A percentile compares a stretch with the other conserved stretches of the same genome.
Conservation (phyloP, 2,113 vertebrate genomes). For the Lepisosteus osseus region DNA sequence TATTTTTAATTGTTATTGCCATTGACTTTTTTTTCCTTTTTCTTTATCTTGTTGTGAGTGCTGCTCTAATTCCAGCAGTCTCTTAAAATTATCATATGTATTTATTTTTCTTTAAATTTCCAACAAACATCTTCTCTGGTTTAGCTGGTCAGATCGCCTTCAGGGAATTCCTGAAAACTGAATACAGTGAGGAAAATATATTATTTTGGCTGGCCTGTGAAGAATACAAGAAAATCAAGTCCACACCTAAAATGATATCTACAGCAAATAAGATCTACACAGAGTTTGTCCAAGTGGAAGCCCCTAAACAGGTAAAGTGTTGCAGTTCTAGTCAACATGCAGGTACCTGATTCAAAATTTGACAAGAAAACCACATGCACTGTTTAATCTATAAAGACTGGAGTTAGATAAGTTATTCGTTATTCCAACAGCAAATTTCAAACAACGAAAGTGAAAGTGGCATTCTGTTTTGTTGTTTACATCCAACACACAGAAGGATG, state of each 20-base stretch:
- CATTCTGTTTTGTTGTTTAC: no score
- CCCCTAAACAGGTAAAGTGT: constrained; percentile 83
- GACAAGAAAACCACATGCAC: no score
- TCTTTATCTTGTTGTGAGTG: background rate
- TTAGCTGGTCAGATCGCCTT: constrained; percentile 85
- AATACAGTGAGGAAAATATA: constrained; percentile 96
- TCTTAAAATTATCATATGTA: background rate
- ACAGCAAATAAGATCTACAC: constrained; percentile 88
- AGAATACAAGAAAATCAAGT: constrained; percentile 86
- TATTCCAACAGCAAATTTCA: no score
- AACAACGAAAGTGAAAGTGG: no score
- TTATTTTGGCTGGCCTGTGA: constrained; percentile 91
- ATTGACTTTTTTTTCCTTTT: background rate
- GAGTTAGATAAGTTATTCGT: no score
- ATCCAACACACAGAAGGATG: no score
- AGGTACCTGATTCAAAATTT: no score
- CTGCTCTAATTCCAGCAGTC: background rate
- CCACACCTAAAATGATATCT: constrained; percentile 68
- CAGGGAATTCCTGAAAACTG: constrained; percentile 82
- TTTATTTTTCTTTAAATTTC: background rate
- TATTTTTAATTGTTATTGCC: background rate
- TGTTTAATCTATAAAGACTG: no score
- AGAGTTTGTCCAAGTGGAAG: constrained; percentile 87
- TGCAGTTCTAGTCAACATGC: background rate
- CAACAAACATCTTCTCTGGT: constrained; percentile 26